Base-by-base conservation (phyloP, 2,113 vertebrate genomes). In the Sturnus vulgaris region DNA sequence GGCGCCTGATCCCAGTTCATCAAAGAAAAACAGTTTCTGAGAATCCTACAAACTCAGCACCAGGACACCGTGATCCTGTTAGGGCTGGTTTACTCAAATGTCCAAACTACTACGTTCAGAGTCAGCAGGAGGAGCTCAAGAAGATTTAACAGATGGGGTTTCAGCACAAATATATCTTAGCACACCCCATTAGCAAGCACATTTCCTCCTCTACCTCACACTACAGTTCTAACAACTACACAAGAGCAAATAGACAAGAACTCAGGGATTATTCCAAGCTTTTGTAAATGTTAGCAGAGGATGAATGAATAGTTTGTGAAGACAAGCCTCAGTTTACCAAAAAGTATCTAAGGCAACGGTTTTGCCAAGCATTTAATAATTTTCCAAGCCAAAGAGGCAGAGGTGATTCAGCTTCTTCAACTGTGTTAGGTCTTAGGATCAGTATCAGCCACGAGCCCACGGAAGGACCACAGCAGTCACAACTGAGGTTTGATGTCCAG, bases 31-130 rank as follows among this genome's bases (percentile, higher is more conserved):
- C 69, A 1, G 2, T 20, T 39, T 46, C 28, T 20, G 31, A 82
- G 35, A 7, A 31, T 31, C 39, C 21, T 12, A 56, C 22, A 72
- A 39, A 69, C 28, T 28, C 2, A 0, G 50, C n/a, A 56, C 3
- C 0, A 4, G 28, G 33, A 71, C 40, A 39, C 53, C 0, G 2
- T 0, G 0, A 22, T 10, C 8, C 56, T 16, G 31, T 28, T 14
- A 55, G 52, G 77, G 46, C n/a, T 82, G 49, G 27, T 49, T 75
- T 79, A 52, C 56, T 89, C 1, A 0, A 78, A 72, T 5, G 79
- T 28, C 49, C 65, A 75, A 87, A 71, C 60, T n/a, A 68, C 78
- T 87, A 87, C 5, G 0, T 22, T 70, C 47, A 66, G 59, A 81
- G 56, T 10, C 3, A 0, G 69, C 17, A 70, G 75, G 55, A 83